Percentiles rank a stretch among this genome's conserved stretches.
Conservation (phyloP, 2,888 invertebrate species). For the Lepidocyrtoides sp. region DNA sequence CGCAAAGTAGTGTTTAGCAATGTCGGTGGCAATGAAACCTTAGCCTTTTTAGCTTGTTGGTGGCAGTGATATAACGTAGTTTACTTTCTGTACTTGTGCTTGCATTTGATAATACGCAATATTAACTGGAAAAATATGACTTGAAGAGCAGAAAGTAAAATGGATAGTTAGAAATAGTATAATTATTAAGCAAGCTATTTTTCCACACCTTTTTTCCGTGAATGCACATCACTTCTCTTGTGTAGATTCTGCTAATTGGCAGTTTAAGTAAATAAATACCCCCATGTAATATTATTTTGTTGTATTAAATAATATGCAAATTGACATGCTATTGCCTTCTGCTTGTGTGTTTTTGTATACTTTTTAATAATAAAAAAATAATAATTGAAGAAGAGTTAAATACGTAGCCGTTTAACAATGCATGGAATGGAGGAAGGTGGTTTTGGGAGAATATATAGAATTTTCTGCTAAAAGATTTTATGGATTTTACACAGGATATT, state of each 20-base stretch:
- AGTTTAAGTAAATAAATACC: conserved; percentile 54
- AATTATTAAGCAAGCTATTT: conserved; percentile 53
- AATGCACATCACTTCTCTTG: conserved; percentile 44
- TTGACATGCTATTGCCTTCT: conserved; percentile 2
- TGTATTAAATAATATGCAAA: conserved; percentile 39
- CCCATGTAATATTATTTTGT: neutral
- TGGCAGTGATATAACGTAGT: neutral
- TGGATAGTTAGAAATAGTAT: conserved; percentile 45
- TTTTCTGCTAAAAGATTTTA: neutral
- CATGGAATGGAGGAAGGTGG: conserved; percentile 25
- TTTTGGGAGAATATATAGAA: too few species aligned
- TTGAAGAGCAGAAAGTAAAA: conserved; percentile 1
- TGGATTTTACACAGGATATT: conserved; percentile 41
- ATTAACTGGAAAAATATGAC: conserved; percentile 24
- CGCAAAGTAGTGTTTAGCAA: neutral
- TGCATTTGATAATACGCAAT: too few species aligned
- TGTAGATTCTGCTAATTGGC: conserved; percentile 55
- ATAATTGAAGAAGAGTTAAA: conserved; percentile 12
- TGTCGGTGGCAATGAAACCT: neutral
- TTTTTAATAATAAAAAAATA: neutral
- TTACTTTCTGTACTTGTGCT: neutral
- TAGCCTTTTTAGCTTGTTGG: neutral
- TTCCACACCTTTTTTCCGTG: conserved; percentile 53
- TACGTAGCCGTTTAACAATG: conserved; percentile 40
- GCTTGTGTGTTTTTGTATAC: neutral